Evolutionary conservation across 2,888 invertebrate genomes (phyloP), one percentile per base, ranked within the genome.

Genomic region (Sympetrum striolatum): DNA sequence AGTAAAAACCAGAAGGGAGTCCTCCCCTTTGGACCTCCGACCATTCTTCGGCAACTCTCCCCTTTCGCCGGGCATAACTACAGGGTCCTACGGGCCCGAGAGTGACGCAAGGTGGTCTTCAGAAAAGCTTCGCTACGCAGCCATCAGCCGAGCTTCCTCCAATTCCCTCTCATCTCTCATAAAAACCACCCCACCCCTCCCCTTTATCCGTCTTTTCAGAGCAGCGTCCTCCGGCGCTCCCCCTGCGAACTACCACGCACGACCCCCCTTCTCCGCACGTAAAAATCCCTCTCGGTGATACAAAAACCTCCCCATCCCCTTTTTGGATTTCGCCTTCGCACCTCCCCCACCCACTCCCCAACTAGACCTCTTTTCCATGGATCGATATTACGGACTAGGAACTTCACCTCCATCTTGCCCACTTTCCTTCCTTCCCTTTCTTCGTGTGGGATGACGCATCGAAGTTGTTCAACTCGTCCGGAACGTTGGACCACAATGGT

Each of bases 311-410:
- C 58, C 15, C 82, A 22, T 35, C 35, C 86, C 86, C 35, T 22
- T 10, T 6, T 39, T n/a, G 37, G 53, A 53, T 64, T 73, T 73
- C 31, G 25, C 73, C 60, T 58, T 31, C 82, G 35, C 53, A 18
- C 35, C 58, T 35, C 44, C 82, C 82, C 53, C 82, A 31, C 58
- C 82, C 48, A 15, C 53, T 35, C 82, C 60, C 35, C 60, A 60
- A 48, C 86, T 86, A 86, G 86, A 86, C 60, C 86, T 86, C 82
- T 82, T 58, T 64, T 86, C 39, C 39, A 22, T n/a, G 35, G 86
- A 86, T 86, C 86, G 86, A 86, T 86, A 86, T 37, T 60, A 37
- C 86, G 86, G 86, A 86, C 86, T 82, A 82, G 82, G 82, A 53
- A 60, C 82, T 82, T 58, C 82, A 82, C 82, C 82, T 60, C 86